Conservation (phyloP, 2,797 vertebrate species). For the Hafferia zeledoni region DNA sequence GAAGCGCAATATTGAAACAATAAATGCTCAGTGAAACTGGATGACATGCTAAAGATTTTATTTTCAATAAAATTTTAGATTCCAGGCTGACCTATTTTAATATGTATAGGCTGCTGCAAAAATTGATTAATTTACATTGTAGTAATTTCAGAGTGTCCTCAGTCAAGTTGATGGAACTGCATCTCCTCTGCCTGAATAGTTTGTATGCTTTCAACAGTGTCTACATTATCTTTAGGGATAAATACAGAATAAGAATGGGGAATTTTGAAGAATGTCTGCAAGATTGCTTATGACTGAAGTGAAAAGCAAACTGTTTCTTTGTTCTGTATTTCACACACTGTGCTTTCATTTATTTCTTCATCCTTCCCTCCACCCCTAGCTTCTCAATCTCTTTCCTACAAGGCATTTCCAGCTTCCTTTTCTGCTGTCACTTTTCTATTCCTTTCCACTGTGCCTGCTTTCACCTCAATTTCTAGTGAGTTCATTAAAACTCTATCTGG, state of each 20-base stretch:
- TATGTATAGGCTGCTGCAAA: neutral
- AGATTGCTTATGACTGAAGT: neutral
- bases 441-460: neutral
- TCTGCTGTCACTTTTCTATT: neutral
- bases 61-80: fast-evolving
- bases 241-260: neutral
- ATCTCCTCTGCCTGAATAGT: neutral
- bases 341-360: neutral
- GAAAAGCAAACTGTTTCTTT: neutral
- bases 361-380: fast-evolving
- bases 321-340: neutral
- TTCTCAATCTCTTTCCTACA: neutral
- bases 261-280: neutral
- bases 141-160: neutral
- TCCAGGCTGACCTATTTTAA: neutral
- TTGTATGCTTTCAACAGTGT: neutral
- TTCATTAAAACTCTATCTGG: neutral
- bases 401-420: neutral
- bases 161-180: neutral
- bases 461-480: neutral
- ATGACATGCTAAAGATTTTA: neutral
- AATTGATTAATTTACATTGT: neutral
- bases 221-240: neutral
- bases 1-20: fast-evolving
- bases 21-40: neutral